Evolutionary conservation across 2,888 invertebrate genomes (phyloP).

Genomic region (Hyles lineata): DNA sequence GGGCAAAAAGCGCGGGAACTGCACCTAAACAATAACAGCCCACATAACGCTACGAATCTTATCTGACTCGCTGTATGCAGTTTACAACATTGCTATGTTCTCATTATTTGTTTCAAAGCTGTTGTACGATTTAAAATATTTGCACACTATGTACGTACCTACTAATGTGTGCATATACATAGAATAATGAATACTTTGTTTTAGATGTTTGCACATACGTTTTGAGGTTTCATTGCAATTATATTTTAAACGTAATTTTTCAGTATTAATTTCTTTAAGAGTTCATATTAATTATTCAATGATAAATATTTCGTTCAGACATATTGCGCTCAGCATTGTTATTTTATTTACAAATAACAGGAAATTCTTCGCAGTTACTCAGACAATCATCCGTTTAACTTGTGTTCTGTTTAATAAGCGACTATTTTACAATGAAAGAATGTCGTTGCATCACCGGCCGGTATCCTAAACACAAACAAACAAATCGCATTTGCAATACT

Average conservation of each 20-base stretch:
- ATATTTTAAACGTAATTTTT: too few relatives aligned
- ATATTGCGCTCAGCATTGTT: neutral
- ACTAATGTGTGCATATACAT: neutral
- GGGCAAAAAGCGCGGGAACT: slow-evolving; percentile 83
- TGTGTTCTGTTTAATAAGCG: slow-evolving; percentile 57
- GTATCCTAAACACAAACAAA: slow-evolving; percentile 68
- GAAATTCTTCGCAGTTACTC: slow-evolving; percentile 38
- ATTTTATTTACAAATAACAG: slow-evolving; percentile 42
- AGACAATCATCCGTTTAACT: slow-evolving; percentile 40
- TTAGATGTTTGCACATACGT: neutral
- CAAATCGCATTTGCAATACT: slow-evolving; percentile 62
- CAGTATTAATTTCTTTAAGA: too few relatives aligned
- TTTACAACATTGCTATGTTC: slow-evolving; percentile 76
- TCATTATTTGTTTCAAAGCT: slow-evolving; percentile 61
- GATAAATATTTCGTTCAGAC: neutral
- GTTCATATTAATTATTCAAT: too few relatives aligned
- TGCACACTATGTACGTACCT: neutral
- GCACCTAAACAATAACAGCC: slow-evolving; percentile 76
- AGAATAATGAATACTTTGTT: neutral
- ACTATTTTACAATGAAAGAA: slow-evolving; percentile 66
- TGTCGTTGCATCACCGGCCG: slow-evolving; percentile 57
- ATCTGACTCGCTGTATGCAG: slow-evolving; percentile 62
- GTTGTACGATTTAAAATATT: slow-evolving; percentile 29
- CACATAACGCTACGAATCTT: slow-evolving; percentile 82
- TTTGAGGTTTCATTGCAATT: neutral